Conservation (phyloP, 2,888 invertebrate genomes). For the Synergus gifuensis region DNA sequence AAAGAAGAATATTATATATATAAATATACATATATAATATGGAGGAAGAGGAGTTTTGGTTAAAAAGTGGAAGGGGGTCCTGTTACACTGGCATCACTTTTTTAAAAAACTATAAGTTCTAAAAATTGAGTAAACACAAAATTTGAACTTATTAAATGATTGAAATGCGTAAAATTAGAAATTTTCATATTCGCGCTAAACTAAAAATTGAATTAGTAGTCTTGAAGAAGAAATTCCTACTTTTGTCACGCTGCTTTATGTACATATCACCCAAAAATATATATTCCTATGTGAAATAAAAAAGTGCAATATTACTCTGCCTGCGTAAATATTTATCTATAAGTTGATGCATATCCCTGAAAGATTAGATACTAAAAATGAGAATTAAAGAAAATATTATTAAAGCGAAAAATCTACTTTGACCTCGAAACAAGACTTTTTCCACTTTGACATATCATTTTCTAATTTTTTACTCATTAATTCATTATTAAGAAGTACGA, state of each 20-base stretch:
- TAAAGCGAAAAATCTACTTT: too few relatives aligned
- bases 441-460: background rate
- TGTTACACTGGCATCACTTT: too few relatives aligned
- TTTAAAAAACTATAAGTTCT: too few relatives aligned
- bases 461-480: background rate
- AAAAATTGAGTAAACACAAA: too few relatives aligned
- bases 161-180: too few relatives aligned
- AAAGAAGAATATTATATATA: background rate
- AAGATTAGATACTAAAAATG: background rate
- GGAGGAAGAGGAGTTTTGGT: too few relatives aligned
- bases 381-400: too few relatives aligned
- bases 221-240: slow-evolving; percentile 17
- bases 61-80: too few relatives aligned
- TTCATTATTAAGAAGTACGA: background rate
- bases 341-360: slow-evolving; percentile 6
- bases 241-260: slow-evolving; percentile 24
- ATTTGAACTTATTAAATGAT: too few relatives aligned
- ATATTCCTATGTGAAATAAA: background rate
- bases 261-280: slow-evolving; percentile 29
- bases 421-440: background rate
- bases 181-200: background rate
- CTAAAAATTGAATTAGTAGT: background rate
- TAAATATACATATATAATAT: too few relatives aligned
- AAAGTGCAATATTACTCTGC: background rate
- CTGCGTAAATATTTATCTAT: background rate